Conservation (phyloP, 2,113 vertebrate genomes). For the Ornithorhynchus anatinus region DNA sequence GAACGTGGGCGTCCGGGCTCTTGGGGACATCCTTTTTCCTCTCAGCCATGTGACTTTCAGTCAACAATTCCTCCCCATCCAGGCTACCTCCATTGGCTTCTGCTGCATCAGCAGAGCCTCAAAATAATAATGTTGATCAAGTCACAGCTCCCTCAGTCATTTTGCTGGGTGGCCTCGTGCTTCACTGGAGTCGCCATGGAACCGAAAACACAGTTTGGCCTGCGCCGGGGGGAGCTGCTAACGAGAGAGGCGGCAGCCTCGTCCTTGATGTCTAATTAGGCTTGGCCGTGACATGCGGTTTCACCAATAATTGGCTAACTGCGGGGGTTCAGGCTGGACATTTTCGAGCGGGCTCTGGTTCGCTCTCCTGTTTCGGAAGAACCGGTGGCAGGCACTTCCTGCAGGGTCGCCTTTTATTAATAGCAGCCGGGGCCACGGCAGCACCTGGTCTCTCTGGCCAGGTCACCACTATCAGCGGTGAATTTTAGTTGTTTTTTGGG, state of each 20-base stretch:
- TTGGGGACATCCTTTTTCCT: no score
- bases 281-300: neutral
- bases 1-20: no score
- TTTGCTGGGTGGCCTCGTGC: conserved; percentile 1
- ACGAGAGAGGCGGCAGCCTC: neutral
- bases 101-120: neutral
- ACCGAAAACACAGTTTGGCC: neutral
- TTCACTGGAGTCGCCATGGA: neutral
- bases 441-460: conserved; percentile 29
- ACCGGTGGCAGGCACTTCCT: conserved; percentile 32
- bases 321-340: conserved; percentile 10
- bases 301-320: conserved; percentile 7
- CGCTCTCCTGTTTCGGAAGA: conserved; percentile 52
- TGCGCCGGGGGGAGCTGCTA: neutral
- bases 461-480: conserved; percentile 36
- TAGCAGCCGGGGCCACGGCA: conserved; percentile 34
- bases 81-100: no score
- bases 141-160: neutral
- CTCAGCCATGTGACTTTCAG: no score
- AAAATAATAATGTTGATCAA: no score
- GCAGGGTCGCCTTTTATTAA: conserved; percentile 31
- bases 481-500: no score
- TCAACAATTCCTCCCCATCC: no score
- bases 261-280: conserved; percentile 6
- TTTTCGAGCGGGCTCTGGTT: conserved; percentile 37